Evolutionary conservation across 2,113 vertebrate genomes (phyloP), one percentile per base, ranked within the genome.

Genomic region (Vombatus ursinus): DNA sequence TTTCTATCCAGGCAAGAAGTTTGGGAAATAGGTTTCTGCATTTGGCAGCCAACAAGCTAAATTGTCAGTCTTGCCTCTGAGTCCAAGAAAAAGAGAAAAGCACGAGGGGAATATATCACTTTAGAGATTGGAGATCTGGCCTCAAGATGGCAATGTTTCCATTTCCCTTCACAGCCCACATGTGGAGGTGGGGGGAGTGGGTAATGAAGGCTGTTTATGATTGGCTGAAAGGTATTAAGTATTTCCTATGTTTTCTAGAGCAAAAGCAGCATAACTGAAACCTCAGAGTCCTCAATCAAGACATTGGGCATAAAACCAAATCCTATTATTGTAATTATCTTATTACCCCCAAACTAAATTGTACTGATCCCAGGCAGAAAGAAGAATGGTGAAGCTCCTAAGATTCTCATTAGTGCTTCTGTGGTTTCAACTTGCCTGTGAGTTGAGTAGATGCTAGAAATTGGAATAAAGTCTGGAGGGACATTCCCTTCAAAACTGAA

Each of bases 381-480:
- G n/a, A 89, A 91, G 31, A 84, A 97, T 94, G 93, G 68, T 92
- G 92, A 92, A 54, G 4, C n/a, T 50, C 1, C 50, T 50, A 50
- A 90, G 24, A 37, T 50, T 26, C 12, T 92, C 1, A 31, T 50
- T 50, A 37, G 31, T 93, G 53, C 61, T 90, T 91, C 52, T 96
- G 5, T 96, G 96, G 90, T 50, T 96, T 91, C 92, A n/a, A 92
- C 91, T 96, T 94, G 94, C 3, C 26, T 48, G 91, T 97, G 93
- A 97, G 95, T 96, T 92, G 14, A 51, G 8, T 37, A 89, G 91
- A 92, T 94, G 3, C 44, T 10, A 52, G 57, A 50, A 52, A 92
- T 51, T 48, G 26, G 52, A 1, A 57, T 6, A 11, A 94, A 89
- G 10, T 1, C 48, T 12, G 22, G 93, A 8, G 51, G 52, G 49